These are phyloP conservation scores for Gymnothorax javanicus DNA, from an alignment of 2,797 vertebrate genomes.

Conservation along the genomic window DNA sequence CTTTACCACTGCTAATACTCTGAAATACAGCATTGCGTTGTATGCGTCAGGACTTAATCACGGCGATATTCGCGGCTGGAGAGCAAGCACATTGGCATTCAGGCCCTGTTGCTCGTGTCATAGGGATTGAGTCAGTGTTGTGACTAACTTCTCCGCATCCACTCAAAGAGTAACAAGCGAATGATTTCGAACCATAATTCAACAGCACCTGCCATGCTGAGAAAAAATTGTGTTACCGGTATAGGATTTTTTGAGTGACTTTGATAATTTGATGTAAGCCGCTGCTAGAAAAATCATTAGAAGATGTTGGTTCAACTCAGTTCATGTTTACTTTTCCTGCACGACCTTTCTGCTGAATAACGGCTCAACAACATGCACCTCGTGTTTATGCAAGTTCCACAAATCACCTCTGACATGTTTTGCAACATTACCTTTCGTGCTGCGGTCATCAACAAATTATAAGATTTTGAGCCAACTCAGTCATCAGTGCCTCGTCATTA, in stretches of 20 bases:
- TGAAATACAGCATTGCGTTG: not conserved
- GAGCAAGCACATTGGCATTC: not conserved
- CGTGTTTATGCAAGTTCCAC: not conserved
- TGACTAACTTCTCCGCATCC: not conserved
- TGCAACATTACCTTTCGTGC: not conserved
- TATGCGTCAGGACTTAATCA: not conserved
- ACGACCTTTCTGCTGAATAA: too few relatives aligned
- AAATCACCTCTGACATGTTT: not conserved
- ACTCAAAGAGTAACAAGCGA: not conserved
- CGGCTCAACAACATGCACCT: not conserved
- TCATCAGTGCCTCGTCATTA: not conserved
- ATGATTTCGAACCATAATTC: not conserved
- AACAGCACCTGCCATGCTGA: not conserved
- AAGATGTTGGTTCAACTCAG: not conserved
- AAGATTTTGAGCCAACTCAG: not conserved
- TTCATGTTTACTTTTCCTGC: too few relatives aligned
- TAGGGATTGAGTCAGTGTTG: not conserved
- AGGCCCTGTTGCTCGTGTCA: not conserved
- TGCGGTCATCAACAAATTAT: not conserved
- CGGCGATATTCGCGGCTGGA: not conserved
- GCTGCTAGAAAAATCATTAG: not conserved
- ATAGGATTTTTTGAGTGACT: not conserved
- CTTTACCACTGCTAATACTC: not conserved
- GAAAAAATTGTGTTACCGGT: not conserved
- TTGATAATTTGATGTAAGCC: not conserved